phyloP scores from a whole-genome alignment of 2,888 invertebrate species.

The Melanotus villosus region DNA sequence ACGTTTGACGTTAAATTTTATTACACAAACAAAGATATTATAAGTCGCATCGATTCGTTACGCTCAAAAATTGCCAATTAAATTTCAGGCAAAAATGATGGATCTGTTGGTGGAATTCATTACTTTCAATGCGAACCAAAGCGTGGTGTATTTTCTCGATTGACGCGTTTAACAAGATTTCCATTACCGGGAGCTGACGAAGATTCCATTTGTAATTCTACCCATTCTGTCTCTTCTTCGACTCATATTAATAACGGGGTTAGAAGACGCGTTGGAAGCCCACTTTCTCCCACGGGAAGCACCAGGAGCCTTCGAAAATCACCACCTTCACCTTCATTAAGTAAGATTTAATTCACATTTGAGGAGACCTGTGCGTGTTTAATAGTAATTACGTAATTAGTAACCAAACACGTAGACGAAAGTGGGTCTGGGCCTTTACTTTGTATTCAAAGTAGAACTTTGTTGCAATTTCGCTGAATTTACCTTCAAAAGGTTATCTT shows the following conservation, averaged over 20 bases:
- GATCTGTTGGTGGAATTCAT: conserved; percentile 90
- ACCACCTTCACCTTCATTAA: conserved; percentile 58
- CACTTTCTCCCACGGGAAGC: conserved; percentile 64
- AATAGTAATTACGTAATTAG: too few relatives aligned
- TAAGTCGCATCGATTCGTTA: neutral
- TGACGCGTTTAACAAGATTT: conserved; percentile 85
- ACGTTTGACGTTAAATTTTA: conserved; percentile 15
- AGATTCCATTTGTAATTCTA: conserved; percentile 39
- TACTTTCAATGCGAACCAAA: conserved; percentile 96
- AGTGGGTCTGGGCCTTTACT: too few relatives aligned
- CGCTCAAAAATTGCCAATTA: neutral
- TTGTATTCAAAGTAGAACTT: too few relatives aligned
- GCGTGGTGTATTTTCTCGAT: conserved; percentile 93
- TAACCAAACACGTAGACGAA: too few relatives aligned
- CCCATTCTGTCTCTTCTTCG: conserved; percentile 46
- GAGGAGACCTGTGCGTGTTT: too few relatives aligned
- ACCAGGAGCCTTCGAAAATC: conserved; percentile 60
- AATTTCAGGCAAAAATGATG: conserved; percentile 92
- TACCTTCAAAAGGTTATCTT: too few relatives aligned
- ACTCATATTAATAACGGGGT: conserved; percentile 57
- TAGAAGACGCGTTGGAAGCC: conserved; percentile 57
- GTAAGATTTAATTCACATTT: conserved; percentile 52
- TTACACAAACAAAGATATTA: conserved; percentile 10
- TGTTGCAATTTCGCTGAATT: too few relatives aligned
- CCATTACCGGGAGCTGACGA: conserved; percentile 74